These are phyloP conservation scores for Ophion ellenae DNA, from an alignment of 2,888 invertebrate species.

Conservation along the genomic window DNA sequence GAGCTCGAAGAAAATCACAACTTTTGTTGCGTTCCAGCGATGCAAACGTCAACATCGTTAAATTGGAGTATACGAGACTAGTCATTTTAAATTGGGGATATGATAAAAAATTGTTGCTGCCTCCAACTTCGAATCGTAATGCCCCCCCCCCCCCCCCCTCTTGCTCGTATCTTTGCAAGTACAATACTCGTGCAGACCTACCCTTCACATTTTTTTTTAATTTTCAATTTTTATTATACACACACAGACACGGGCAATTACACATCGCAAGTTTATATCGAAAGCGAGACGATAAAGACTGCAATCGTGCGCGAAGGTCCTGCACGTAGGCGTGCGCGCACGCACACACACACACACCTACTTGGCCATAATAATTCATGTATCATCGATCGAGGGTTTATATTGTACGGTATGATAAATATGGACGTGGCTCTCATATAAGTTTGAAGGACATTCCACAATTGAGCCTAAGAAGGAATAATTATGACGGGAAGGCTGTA, in stretches of 20 bases:
- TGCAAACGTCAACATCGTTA: too few species aligned
- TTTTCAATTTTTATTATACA: not conserved
- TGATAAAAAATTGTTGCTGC: too few species aligned
- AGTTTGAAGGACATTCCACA: conserved; percentile 65
- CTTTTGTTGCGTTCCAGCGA: too few species aligned
- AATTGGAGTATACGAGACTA: too few species aligned
- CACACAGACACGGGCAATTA: not conserved
- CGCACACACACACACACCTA: too few species aligned
- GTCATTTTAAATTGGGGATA: too few species aligned
- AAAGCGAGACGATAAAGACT: conserved; percentile 6
- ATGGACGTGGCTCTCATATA: conserved; percentile 26
- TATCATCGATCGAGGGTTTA: conserved; percentile 52
- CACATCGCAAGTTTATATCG: conserved; percentile 14
- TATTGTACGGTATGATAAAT: conserved; percentile 19
- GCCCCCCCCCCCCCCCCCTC: too few species aligned
- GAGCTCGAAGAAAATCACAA: too few species aligned
- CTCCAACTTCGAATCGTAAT: too few species aligned
- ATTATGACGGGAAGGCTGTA: conserved; percentile 62
- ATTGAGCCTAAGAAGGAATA: conserved; percentile 66
- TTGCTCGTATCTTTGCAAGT: too few species aligned
- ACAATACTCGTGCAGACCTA: too few species aligned
- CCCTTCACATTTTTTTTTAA: not conserved
- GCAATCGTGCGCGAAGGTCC: conserved; percentile 15
- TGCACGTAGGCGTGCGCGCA: not conserved
- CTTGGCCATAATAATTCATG: conserved; percentile 3